Percentiles rank a stretch among this genome's conserved stretches.
These are phyloP conservation scores for Monopterus albus DNA, from an alignment of 2,113 vertebrate species.

Conservation along the genomic window DNA sequence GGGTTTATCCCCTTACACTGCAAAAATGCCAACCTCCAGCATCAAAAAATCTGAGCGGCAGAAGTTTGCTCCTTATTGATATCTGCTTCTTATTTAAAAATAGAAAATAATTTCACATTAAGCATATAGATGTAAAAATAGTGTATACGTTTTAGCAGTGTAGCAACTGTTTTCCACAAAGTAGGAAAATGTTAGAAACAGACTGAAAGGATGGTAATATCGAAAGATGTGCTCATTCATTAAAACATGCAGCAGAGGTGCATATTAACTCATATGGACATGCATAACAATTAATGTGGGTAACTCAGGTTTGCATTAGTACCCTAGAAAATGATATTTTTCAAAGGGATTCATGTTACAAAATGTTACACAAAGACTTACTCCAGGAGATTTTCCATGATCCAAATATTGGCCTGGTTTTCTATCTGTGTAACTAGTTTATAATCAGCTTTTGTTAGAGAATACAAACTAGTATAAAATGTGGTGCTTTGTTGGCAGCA, in stretches of 20 bases:
- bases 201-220: conserved; percentile 25
- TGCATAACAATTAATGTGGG: conserved; percentile 45
- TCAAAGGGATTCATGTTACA: conserved; percentile 46
- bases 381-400: conserved; percentile 54
- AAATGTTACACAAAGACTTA: conserved; percentile 81
- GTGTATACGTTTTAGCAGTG: conserved; percentile 29
- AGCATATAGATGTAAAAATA: conserved; percentile 17
- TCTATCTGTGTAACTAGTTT: conserved; percentile 57
- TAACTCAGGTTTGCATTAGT: conserved; percentile 65
- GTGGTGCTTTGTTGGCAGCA: conserved; percentile 53
- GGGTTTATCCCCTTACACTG: conserved; percentile 87
- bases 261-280: conserved; percentile 40
- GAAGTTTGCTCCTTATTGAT: conserved; percentile 94
- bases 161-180: conserved; percentile 54
- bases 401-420: conserved; percentile 65
- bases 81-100: conserved; percentile 26
- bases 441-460: conserved; percentile 51
- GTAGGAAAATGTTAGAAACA: conserved; percentile 28
- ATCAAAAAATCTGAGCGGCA: conserved; percentile 92
- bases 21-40: conserved; percentile 87
- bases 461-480: conserved; percentile 13
- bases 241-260: conserved; percentile 43
- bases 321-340: conserved; percentile 49
- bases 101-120: conserved; percentile 27
- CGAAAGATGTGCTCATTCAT: conserved; percentile 50